phyloP scores from a whole-genome alignment of 35 echinoderm and acorn worm species.

The Apostichopus californicus region DNA sequence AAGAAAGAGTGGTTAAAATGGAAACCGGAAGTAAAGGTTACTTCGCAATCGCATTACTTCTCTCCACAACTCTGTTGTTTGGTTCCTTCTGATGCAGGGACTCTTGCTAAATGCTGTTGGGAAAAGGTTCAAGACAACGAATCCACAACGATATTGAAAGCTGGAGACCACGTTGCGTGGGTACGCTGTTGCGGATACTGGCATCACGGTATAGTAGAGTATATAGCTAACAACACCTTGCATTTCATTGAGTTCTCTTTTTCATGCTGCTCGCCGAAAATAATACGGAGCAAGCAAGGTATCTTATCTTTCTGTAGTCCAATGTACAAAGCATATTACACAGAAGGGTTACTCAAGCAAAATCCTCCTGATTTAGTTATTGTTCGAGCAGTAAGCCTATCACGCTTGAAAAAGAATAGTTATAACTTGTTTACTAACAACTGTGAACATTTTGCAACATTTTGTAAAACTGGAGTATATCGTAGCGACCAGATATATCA shows the following conservation, averaged over 20 bases:
- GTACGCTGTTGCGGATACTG: slow-evolving; percentile 13
- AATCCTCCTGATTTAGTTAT: slow-evolving; percentile 14
- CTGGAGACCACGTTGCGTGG: slow-evolving; percentile 58
- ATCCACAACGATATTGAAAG: no score
- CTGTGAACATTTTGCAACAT: slow-evolving; percentile 8
- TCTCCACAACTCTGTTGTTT: no score
- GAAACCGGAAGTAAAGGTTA: no score
- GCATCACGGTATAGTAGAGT: slow-evolving; percentile 60
- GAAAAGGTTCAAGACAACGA: no score
- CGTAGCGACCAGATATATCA: background rate
- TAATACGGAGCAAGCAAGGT: no score
- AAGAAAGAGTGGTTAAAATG: no score
- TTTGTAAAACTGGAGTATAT: background rate
- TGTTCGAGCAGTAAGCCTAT: background rate
- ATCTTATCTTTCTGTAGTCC: no score
- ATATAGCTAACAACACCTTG: background rate
- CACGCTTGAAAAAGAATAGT: background rate
- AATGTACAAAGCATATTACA: background rate
- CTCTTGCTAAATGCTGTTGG: no score
- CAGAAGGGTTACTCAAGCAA: background rate
- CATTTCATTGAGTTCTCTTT: background rate
- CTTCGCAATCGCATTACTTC: no score
- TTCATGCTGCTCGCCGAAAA: background rate
- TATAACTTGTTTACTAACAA: background rate
- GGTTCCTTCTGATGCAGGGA: no score